phyloP scores from a whole-genome alignment of 2,113 vertebrate species.

The Parotia lawesii region DNA sequence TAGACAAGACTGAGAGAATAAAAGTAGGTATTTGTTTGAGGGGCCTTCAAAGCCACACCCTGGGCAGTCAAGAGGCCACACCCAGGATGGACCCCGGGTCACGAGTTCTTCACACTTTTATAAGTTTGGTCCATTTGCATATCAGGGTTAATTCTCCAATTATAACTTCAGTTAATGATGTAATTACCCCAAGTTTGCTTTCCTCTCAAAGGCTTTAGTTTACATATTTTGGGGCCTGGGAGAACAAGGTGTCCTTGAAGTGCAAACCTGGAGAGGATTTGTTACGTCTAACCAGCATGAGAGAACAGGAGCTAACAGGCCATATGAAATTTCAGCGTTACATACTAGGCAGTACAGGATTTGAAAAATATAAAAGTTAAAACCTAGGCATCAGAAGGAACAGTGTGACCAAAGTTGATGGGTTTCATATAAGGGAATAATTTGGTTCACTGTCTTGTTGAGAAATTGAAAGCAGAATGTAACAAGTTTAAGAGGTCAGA shows the following conservation, averaged over 20 bases:
- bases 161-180: neutral
- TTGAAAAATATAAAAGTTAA: neutral
- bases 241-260: neutral
- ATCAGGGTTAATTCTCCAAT: neutral
- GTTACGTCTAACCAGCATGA: neutral
- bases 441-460: neutral
- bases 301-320: neutral
- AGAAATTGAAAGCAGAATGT: neutral
- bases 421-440: neutral
- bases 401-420: neutral
- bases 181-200: neutral
- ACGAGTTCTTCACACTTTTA: neutral
- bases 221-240: neutral
- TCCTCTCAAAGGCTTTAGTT: neutral
- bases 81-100: neutral
- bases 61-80: neutral
- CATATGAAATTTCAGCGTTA: neutral
- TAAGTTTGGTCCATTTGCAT: neutral
- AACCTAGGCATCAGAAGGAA: neutral
- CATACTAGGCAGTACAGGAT: neutral
- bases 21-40: neutral
- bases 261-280: neutral
- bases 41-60: neutral
- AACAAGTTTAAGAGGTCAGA: neutral
- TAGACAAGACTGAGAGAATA: neutral